Evolutionary conservation across 2,797 vertebrate genomes (phyloP), one percentile per base, ranked within the genome.

Genomic region (Neostethus bicornis): DNA sequence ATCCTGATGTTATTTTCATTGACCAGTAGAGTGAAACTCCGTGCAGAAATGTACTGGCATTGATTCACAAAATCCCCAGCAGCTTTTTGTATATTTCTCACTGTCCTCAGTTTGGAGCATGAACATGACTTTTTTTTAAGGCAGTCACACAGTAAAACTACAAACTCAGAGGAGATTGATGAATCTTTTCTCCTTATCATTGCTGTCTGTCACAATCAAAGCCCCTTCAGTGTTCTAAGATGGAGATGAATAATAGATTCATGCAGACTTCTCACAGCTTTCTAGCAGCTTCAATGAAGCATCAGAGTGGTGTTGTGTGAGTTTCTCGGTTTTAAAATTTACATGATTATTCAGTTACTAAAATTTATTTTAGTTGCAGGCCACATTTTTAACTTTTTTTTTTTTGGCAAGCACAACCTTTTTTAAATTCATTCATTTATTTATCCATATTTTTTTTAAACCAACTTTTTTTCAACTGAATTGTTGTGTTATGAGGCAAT

Each of bases 221-320:
- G 75, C 81, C 66, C 80, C 70, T 56, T 78, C 70, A 46, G 61
- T 52, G 65, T 83, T 88, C 76, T 83, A 81, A 84, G 81, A 79
- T 51, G 45, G 53, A 75, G 59, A 75, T 86, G 45, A 89, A 90
- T 89, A 85, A 89, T 88, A 85, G 37, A 89, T 84, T 74, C 48
- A 74, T 64, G 74, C 74, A 73, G 62, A 50, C 58, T 51, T 69
- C 47, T 80, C 53, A 50, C 52, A 82, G 63, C 60, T 83, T 81
- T 72, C 70, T 78, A 35, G 32, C 34, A 53, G 23, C 71, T 9
- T 48, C 53, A 65, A 24, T 38, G 58, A 74, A 73, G 68, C 66
- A 57, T 71, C 69, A 76, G 52, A 70, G 41, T n/a, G n/a, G n/a
- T n/a, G n/a, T n/a, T n/a, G n/a, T n/a, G n/a, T n/a, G n/a, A n/a